Evolutionary conservation across 2,888 invertebrate genomes (phyloP).

Genomic region (Pyrocoelia pectoralis): DNA sequence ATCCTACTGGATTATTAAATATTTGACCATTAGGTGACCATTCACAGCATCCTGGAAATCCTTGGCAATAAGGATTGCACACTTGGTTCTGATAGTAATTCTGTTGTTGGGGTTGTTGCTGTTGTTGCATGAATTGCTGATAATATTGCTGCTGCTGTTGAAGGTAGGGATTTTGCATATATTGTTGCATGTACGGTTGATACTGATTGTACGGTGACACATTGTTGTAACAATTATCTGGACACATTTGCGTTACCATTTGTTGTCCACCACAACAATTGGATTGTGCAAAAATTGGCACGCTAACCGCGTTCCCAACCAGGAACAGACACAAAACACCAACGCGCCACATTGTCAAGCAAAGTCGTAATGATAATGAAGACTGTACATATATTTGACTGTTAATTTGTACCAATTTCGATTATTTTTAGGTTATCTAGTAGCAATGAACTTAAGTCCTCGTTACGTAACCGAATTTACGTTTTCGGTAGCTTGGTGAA

Average conservation of each 20-base stretch:
- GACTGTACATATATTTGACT: not conserved
- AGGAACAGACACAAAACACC: slow-evolving; percentile 17
- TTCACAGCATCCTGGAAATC: slow-evolving; percentile 3
- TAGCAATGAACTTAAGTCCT: not conserved
- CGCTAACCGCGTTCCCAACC: not conserved
- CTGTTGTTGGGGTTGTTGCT: slow-evolving; percentile 6
- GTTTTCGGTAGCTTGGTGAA: too few relatives aligned
- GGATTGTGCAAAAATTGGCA: not conserved
- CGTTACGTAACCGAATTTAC: not conserved
- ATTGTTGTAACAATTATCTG: not conserved
- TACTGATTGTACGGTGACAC: not conserved
- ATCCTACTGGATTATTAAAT: slow-evolving; percentile 1
- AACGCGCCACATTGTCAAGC: slow-evolving; percentile 15
- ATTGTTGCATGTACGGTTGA: not conserved
- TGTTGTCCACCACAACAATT: slow-evolving; percentile 15
- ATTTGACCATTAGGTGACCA: not conserved
- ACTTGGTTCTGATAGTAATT: not conserved
- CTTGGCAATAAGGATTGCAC: slow-evolving; percentile 17
- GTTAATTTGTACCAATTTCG: not conserved
- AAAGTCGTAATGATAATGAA: slow-evolving; percentile 2
- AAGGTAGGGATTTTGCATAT: not conserved
- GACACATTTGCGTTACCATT: slow-evolving; percentile 12
- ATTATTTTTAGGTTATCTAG: slow-evolving; percentile 5
- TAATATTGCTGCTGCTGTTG: slow-evolving; percentile 6
- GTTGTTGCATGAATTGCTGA: not conserved